A percentile compares a stretch with the other conserved stretches of the same genome.
These are phyloP conservation scores for Jacana jacana DNA, from an alignment of 2,113 vertebrate genomes.

Conservation along the genomic window DNA sequence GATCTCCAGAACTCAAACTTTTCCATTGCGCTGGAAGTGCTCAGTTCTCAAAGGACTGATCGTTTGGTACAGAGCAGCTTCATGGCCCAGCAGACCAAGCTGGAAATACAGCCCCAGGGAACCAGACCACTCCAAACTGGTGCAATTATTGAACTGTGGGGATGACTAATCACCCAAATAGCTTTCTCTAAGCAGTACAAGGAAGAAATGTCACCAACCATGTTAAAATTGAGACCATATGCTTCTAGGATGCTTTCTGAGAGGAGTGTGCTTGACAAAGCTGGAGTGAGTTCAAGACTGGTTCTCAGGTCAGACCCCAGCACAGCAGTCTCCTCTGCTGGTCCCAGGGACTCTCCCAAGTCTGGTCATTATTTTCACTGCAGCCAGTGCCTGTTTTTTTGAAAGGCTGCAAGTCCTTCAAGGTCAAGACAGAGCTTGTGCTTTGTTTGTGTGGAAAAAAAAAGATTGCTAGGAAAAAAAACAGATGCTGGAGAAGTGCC, in stretches of 20 bases:
- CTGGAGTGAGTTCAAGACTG: not conserved
- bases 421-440: not conserved
- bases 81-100: not conserved
- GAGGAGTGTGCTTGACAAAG: not conserved
- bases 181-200: not conserved
- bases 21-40: rapidly evolving
- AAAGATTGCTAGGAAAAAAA: not conserved
- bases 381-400: not conserved
- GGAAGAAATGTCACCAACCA: conserved; percentile 11
- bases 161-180: not conserved
- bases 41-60: not conserved
- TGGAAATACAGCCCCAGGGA: not conserved
- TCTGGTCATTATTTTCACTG: not conserved
- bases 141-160: not conserved
- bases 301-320: not conserved
- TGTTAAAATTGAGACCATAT: not conserved
- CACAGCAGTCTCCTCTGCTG: not conserved
- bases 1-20: not conserved
- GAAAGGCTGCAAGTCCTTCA: not conserved
- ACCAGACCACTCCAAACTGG: not conserved
- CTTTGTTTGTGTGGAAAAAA: not conserved
- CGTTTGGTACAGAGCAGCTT: not conserved
- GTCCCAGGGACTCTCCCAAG: not conserved
- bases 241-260: not conserved
- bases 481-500: not conserved